Conservation (phyloP, 2,888 invertebrate species). For the Lampropteryx suffumata region DNA sequence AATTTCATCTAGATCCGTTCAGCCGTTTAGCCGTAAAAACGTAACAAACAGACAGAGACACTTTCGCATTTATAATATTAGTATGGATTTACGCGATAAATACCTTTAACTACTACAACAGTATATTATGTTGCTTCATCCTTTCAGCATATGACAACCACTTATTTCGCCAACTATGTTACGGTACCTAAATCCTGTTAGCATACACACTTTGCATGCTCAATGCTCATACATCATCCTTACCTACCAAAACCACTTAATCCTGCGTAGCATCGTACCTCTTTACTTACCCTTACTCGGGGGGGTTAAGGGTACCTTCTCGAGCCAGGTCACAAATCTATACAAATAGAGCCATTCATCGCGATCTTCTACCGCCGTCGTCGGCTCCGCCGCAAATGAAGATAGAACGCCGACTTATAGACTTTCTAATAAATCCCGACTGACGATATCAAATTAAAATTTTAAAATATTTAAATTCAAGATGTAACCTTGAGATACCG, state of each 20-base stretch:
- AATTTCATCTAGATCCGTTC: too few species aligned
- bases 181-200: not conserved
- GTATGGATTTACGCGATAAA: too few species aligned
- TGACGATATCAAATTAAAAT: constrained; percentile 9
- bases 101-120: too few species aligned
- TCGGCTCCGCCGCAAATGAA: constrained; percentile 48
- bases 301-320: constrained; percentile 8
- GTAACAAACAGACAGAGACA: too few species aligned
- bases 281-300: constrained; percentile 13
- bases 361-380: constrained; percentile 39
- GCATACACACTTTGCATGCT: constrained; percentile 16
- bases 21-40: too few species aligned
- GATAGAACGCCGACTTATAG: constrained; percentile 45
- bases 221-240: constrained; percentile 14
- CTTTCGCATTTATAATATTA: too few species aligned
- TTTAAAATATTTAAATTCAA: not conserved
- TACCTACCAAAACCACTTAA: constrained; percentile 21
- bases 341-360: constrained; percentile 54
- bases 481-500: too few species aligned
- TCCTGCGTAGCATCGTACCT: constrained; percentile 11
- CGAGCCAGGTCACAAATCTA: constrained; percentile 43
- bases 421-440: constrained; percentile 44
- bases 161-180: not conserved
- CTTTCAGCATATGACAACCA: not conserved
- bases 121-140: too few species aligned